phyloP scores from a whole-genome alignment of 2,888 invertebrate genomes.

The Teinopalpus imperialis region DNA sequence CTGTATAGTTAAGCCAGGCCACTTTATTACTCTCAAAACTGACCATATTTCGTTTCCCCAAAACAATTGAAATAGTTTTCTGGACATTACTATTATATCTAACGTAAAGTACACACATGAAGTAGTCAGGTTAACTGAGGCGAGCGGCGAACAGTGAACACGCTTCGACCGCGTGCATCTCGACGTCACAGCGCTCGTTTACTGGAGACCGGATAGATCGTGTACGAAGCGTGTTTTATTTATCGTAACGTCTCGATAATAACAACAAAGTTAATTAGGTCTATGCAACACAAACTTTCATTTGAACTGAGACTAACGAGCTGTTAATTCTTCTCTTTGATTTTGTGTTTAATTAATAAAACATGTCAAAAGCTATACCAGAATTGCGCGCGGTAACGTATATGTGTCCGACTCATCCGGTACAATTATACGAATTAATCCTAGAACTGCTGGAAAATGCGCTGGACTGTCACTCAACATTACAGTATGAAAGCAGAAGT shows the following conservation, averaged over 20 bases:
- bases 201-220: slow-evolving; percentile 31
- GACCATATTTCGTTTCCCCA: too few relatives aligned
- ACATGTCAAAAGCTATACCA: slow-evolving; percentile 55
- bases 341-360: slow-evolving; percentile 26
- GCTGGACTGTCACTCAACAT: slow-evolving; percentile 67
- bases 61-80: too few relatives aligned
- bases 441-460: slow-evolving; percentile 78
- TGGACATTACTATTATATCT: too few relatives aligned
- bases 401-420: slow-evolving; percentile 83
- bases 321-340: neutral
- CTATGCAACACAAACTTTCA: slow-evolving; percentile 7
- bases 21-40: too few relatives aligned
- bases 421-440: slow-evolving; percentile 82
- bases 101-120: neutral
- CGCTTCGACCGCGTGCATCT: slow-evolving; percentile 32
- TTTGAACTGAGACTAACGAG: slow-evolving; percentile 8
- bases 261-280: slow-evolving; percentile 22
- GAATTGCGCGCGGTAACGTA: slow-evolving; percentile 82
- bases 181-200: slow-evolving; percentile 30
- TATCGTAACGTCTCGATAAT: slow-evolving; percentile 32
- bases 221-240: slow-evolving; percentile 36
- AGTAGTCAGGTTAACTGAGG: slow-evolving; percentile 3
- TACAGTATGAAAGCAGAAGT: slow-evolving; percentile 83
- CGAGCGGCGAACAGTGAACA: slow-evolving; percentile 25
- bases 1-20: too few relatives aligned